phyloP scores from a whole-genome alignment of 2,113 vertebrate species.

The Ammodramus savannarum region DNA sequence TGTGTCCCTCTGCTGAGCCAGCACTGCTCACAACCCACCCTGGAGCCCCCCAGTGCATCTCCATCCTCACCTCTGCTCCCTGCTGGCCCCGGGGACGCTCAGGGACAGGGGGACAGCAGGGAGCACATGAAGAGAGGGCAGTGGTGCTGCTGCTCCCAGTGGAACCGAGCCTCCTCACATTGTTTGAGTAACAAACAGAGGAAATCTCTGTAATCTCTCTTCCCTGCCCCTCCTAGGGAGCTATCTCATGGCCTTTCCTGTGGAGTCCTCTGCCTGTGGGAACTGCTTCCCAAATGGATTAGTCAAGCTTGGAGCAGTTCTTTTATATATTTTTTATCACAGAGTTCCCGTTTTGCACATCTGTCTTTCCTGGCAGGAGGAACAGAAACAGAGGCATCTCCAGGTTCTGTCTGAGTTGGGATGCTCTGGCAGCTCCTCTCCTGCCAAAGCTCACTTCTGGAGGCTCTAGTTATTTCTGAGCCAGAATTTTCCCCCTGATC shows the following conservation, averaged over 20 bases:
- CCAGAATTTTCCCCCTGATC: rapidly evolving
- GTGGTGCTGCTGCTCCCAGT: not conserved
- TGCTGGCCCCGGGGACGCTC: not conserved
- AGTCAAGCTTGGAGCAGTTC: not conserved
- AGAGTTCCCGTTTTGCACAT: not conserved
- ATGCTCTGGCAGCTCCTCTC: not conserved
- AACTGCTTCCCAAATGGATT: not conserved
- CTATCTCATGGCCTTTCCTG: slow-evolving; percentile 55
- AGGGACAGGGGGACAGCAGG: not conserved
- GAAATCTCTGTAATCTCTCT: slow-evolving; percentile 53
- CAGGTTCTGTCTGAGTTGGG: not conserved
- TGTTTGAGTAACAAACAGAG: slow-evolving; percentile 56
- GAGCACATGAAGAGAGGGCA: not conserved
- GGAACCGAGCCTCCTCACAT: not conserved
- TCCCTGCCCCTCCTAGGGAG: slow-evolving; percentile 48
- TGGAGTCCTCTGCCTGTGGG: slow-evolving; percentile 34
- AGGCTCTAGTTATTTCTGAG: not conserved
- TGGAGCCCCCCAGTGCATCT: not conserved
- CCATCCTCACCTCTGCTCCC: not conserved
- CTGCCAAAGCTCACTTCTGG: not conserved
- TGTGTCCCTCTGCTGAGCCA: not conserved
- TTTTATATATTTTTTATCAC: not conserved
- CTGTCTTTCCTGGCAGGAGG: not conserved
- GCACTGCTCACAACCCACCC: not conserved
- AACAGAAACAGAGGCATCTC: rapidly evolving